Conservation (phyloP, 2,113 vertebrate genomes). For the Athene noctua region DNA sequence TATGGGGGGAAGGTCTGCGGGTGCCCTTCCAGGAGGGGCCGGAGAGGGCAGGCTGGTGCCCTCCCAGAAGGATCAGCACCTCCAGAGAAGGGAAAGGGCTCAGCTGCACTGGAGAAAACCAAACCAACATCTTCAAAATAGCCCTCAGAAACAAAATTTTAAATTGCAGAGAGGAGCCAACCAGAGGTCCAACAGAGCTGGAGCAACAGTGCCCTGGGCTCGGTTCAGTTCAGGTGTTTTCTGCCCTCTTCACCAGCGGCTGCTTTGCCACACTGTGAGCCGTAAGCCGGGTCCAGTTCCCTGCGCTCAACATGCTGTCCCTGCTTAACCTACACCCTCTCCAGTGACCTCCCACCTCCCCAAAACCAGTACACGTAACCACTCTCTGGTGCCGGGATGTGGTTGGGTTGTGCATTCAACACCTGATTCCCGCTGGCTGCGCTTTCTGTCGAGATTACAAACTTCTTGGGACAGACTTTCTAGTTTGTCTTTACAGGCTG, state of each 20-base stretch:
- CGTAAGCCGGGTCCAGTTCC: accelerated
- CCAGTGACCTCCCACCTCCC: not conserved
- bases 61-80: not conserved
- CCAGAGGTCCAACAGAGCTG: not conserved
- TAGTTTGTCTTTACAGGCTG: not conserved
- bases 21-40: not conserved
- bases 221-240: accelerated
- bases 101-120: not conserved
- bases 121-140: not conserved
- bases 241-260: accelerated
- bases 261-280: not conserved
- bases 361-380: not conserved
- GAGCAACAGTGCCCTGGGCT: not conserved
- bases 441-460: not conserved
- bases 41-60: not conserved
- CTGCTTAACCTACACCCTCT: not conserved
- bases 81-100: not conserved
- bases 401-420: not conserved
- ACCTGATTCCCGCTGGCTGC: not conserved
- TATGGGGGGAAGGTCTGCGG: not conserved
- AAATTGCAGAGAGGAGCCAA: not conserved
- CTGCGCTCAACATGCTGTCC: not conserved
- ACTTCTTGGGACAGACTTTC: not conserved
- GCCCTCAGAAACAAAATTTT: not conserved
- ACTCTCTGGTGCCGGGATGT: not conserved